Evolutionary conservation across 2,888 invertebrate genomes (phyloP), one percentile per base, ranked within the genome.

Genomic region (Melikaiella ostensackeni): DNA sequence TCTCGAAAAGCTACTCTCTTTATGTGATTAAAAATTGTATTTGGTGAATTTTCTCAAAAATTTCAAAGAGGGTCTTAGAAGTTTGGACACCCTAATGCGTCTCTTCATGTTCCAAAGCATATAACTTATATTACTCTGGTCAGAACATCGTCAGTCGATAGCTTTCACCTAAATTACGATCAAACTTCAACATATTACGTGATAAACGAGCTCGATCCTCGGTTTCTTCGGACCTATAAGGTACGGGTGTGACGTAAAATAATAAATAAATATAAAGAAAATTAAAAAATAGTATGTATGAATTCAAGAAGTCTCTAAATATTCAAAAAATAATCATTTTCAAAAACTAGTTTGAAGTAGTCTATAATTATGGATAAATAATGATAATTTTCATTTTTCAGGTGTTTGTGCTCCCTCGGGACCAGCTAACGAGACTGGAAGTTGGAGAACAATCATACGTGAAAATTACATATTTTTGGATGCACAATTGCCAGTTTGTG

Each of bases 131-230:
- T 33, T 63, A 35, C 33, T 19, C 9, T 62, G n/a, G 33, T 62
- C 11, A 62, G 0, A 62, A 62, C n/a, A 19, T 62, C 62, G 62
- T 19, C 35, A 33, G 30, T 62, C 62, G 62, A 62, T 62, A 62
- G 62, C 19, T 62, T 62, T 62, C 62, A 62, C 33, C 33, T 62
- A 62, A 62, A 62, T 35, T 62, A 11, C 33, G 3, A 61, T 61
- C 13, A 33, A 62, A 35, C 33, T 62, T 21, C 62, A 30, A 19
- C 62, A 62, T 62, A 62, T 35, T 62, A 62, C 19, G 13, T 61
- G 33, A 62, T 62, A n/a, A 35, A 62, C 8, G 62, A 62, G 33
- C 30, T 62, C 27, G 16, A 19, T 62, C 1, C 2, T 19, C 7
- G 0, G 1, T 33, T 19, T 4, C 19, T 62, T 33, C 8, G 13